Conservation (phyloP, 2,888 invertebrate genomes). For the Carterocephalus palaemon region DNA sequence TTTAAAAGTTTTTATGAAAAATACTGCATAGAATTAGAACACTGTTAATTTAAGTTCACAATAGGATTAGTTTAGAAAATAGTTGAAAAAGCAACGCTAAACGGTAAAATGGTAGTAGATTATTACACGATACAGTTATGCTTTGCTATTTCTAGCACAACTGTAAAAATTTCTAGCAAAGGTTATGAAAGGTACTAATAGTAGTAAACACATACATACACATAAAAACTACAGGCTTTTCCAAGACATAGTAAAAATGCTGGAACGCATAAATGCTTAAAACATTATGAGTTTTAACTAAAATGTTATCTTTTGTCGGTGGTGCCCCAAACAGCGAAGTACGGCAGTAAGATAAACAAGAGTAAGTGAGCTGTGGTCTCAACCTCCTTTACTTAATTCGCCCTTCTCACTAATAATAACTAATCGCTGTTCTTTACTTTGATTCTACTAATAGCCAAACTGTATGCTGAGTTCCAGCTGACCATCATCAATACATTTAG, state of each 20-base stretch:
- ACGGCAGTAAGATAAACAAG: constrained; percentile 66
- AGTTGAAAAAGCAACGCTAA: no score
- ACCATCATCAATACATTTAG: constrained; percentile 45
- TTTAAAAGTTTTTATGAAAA: no score
- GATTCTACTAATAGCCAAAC: constrained; percentile 62
- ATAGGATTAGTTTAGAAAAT: no score
- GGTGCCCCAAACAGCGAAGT: constrained; percentile 77
- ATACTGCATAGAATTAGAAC: no score
- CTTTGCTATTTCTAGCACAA: no score
- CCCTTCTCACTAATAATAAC: constrained; percentile 68
- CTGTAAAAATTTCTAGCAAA: no score
- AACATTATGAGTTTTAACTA: constrained; percentile 49
- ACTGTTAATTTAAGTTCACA: no score
- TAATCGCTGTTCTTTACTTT: constrained; percentile 66
- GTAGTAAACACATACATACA: background rate
- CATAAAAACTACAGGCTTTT: background rate
- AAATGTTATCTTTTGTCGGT: constrained; percentile 78
- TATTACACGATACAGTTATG: no score
- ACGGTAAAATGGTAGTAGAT: no score
- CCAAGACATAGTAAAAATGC: background rate
- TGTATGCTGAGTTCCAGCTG: constrained; percentile 58
- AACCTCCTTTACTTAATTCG: constrained; percentile 67
- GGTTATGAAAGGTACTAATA: no score
- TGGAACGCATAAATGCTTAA: constrained; percentile 4
- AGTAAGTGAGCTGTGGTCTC: constrained; percentile 80